Evolutionary conservation across 1,140 invertebrate species (phyloP).

Genomic region (Cotesia glomerata): DNA sequence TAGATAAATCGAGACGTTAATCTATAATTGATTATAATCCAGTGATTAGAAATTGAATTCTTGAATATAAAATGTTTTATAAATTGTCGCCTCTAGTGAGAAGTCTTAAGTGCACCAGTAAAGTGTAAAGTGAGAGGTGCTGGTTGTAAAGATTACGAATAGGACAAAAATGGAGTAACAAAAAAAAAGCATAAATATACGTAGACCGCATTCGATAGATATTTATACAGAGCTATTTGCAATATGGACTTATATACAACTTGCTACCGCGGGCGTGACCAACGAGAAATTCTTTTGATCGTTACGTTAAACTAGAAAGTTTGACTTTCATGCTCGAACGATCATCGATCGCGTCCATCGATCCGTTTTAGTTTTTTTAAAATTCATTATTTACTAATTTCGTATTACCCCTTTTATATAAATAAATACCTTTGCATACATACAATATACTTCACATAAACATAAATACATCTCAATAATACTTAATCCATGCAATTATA

Average conservation of each 20-base stretch:
- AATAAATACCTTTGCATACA: too few relatives aligned
- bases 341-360: constrained; percentile 33
- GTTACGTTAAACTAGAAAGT: constrained; percentile 38
- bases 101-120: neutral
- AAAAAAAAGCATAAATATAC: neutral
- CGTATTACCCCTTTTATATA: neutral
- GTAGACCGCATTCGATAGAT: neutral
- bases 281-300: constrained; percentile 35
- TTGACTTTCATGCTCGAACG: constrained; percentile 35
- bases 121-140: neutral
- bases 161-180: neutral
- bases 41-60: too few relatives aligned
- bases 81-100: neutral
- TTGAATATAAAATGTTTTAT: neutral
- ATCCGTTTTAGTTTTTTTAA: constrained; percentile 12
- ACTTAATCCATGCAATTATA: neutral
- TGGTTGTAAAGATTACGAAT: neutral
- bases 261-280: constrained; percentile 25
- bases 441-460: too few relatives aligned
- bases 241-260: neutral
- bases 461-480: neutral
- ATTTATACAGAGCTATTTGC: neutral
- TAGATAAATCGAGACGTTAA: too few relatives aligned
- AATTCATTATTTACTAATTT: constrained; percentile 2
- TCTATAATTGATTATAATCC: too few relatives aligned